These are phyloP conservation scores for Heliconius aoede DNA, from an alignment of 2,888 invertebrate genomes.

Conservation along the genomic window DNA sequence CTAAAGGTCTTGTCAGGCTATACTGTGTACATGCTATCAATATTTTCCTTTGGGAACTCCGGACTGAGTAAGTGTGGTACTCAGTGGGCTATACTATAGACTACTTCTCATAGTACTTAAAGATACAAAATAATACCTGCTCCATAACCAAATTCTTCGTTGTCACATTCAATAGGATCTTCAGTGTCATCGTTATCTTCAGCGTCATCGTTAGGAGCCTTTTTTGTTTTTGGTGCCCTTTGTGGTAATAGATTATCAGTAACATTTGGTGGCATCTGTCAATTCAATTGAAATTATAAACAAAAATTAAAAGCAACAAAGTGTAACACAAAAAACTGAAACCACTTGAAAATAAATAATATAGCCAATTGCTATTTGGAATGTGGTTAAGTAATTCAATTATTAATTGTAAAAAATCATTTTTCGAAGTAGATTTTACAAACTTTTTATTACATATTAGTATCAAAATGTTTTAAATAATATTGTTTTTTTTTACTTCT, in stretches of 20 bases:
- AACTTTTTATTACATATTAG: no score
- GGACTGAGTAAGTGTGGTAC: no score
- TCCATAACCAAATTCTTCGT: slow-evolving; percentile 20
- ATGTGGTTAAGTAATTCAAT: no score
- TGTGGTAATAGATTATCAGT: slow-evolving; percentile 19
- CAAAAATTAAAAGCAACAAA: neutral
- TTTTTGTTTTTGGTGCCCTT: neutral
- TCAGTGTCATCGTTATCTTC: slow-evolving; percentile 10
- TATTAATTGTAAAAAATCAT: no score
- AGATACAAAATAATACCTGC: slow-evolving; percentile 5
- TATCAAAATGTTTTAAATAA: no score
- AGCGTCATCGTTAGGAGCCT: neutral
- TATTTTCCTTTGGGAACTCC: no score
- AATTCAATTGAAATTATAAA: neutral
- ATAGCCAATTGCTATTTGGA: no score
- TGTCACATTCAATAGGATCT: slow-evolving; percentile 21
- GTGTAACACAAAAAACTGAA: neutral
- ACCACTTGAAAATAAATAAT: neutral
- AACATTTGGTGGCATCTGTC: slow-evolving; percentile 19
- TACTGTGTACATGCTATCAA: no score
- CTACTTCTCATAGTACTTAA: neutral
- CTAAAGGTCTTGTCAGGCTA: no score
- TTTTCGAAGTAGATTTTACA: no score
- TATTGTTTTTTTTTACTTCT: no score
- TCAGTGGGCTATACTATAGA: no score